A percentile compares a stretch with the other conserved stretches of the same genome.
phyloP scores from a whole-genome alignment of 2,888 invertebrate species.

The Caenorhabditis sp. region DNA sequence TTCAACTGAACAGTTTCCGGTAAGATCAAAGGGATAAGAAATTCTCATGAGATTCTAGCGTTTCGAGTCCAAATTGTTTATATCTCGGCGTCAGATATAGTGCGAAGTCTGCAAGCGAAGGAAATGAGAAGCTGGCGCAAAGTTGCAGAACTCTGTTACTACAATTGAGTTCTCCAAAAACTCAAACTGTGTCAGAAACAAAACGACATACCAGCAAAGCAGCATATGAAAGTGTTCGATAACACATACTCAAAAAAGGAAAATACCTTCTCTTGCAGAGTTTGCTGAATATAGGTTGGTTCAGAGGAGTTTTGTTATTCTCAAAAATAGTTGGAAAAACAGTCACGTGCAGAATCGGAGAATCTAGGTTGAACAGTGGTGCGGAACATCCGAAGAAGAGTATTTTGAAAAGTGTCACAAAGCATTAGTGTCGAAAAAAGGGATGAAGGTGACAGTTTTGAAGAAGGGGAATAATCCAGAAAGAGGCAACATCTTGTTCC shows the following conservation, averaged over 20 bases:
- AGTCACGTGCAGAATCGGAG: slow-evolving; percentile 12
- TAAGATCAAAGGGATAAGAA: background rate
- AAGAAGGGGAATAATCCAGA: background rate
- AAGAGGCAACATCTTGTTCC: slow-evolving; percentile 2
- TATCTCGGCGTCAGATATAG: too few relatives aligned
- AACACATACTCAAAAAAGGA: background rate
- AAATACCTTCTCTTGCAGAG: slow-evolving; percentile 12
- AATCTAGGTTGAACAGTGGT: slow-evolving; percentile 32
- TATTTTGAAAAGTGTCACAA: slow-evolving; percentile 16
- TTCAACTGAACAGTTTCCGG: background rate
- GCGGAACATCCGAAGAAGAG: slow-evolving; percentile 26
- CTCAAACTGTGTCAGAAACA: background rate
- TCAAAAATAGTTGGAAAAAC: background rate
- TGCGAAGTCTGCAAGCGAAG: too few relatives aligned
- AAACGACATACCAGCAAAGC: background rate
- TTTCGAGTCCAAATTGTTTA: too few relatives aligned
- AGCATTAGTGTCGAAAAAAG: slow-evolving; percentile 12
- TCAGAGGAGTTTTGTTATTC: slow-evolving; percentile 7
- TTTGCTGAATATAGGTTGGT: slow-evolving; percentile 14
- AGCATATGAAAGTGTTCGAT: background rate
- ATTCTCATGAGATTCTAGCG: too few relatives aligned
- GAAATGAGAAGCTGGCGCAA: too few relatives aligned
- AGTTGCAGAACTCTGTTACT: too few relatives aligned
- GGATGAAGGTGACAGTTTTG: background rate
- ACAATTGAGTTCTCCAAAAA: too few relatives aligned